These are phyloP conservation scores for Chrysolina americana DNA, from an alignment of 2,888 invertebrate genomes.

Conservation along the genomic window DNA sequence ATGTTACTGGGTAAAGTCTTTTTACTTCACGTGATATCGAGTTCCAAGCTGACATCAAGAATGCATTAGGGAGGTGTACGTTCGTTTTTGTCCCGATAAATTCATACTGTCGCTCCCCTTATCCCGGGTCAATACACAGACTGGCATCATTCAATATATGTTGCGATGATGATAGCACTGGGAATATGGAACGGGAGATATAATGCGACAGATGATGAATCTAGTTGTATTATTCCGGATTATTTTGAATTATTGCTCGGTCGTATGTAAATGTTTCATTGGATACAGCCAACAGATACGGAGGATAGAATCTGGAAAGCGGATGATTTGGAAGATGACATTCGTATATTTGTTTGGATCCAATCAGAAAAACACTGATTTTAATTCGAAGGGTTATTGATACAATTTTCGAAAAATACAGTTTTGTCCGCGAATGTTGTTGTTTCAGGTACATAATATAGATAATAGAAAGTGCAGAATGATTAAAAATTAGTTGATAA, in stretches of 20 bases:
- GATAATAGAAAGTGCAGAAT: too few relatives aligned
- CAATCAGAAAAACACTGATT: too few relatives aligned
- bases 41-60: conserved; percentile 36
- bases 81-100: conserved; percentile 8
- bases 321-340: background rate
- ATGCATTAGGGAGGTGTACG: conserved; percentile 31
- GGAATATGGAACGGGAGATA: conserved; percentile 27
- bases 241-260: conserved; percentile 39
- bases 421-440: too few relatives aligned
- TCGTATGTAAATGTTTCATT: conserved; percentile 9
- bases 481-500: too few relatives aligned
- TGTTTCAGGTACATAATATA: too few relatives aligned
- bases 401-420: too few relatives aligned
- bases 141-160: conserved; percentile 9
- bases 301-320: background rate
- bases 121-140: background rate
- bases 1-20: conserved; percentile 29
- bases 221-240: conserved; percentile 35
- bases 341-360: background rate
- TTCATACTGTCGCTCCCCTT: background rate
- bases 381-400: too few relatives aligned
- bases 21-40: conserved; percentile 29
- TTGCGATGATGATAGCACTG: conserved; percentile 2
- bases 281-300: background rate
- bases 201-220: conserved; percentile 35